A percentile compares a stretch with the other conserved stretches of the same genome.
Evolutionary conservation across 2,113 vertebrate species (phyloP).

Genomic region (Notechis scutatus): DNA sequence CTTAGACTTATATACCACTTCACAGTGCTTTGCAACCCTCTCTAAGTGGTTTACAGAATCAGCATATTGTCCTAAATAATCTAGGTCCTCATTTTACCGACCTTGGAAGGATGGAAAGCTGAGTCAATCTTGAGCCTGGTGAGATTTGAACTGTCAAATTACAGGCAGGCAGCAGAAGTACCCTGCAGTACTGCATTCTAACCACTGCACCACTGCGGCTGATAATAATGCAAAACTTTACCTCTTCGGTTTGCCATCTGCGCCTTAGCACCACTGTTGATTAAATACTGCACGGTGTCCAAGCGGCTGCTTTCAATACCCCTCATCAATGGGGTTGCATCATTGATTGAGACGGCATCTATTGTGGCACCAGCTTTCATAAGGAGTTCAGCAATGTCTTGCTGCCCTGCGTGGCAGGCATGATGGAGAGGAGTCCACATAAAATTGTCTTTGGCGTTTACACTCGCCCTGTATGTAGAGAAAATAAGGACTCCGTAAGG

Average conservation of each 20-base stretch:
- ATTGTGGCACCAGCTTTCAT: constrained; percentile 77
- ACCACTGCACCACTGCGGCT: too few relatives aligned
- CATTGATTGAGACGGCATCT: constrained; percentile 74
- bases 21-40: too few relatives aligned
- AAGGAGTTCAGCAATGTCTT: constrained; percentile 78
- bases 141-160: too few relatives aligned
- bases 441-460: constrained; percentile 85
- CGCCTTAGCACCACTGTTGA: constrained; percentile 79
- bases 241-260: constrained; percentile 79
- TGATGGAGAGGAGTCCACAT: constrained; percentile 94
- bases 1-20: too few relatives aligned
- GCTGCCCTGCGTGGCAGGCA: constrained; percentile 83
- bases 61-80: too few relatives aligned
- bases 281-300: constrained; percentile 83
- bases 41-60: too few relatives aligned
- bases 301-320: constrained; percentile 82
- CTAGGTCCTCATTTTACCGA: too few relatives aligned
- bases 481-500: not conserved
- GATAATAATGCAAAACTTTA: constrained; percentile 47
- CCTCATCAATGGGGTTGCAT: constrained; percentile 85
- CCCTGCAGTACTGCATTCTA: too few relatives aligned
- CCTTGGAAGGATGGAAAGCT: too few relatives aligned
- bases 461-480: constrained; percentile 72
- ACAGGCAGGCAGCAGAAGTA: too few relatives aligned
- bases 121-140: too few relatives aligned